These are phyloP conservation scores for Sericinus montela DNA, from an alignment of 2,888 invertebrate genomes.

Conservation along the genomic window DNA sequence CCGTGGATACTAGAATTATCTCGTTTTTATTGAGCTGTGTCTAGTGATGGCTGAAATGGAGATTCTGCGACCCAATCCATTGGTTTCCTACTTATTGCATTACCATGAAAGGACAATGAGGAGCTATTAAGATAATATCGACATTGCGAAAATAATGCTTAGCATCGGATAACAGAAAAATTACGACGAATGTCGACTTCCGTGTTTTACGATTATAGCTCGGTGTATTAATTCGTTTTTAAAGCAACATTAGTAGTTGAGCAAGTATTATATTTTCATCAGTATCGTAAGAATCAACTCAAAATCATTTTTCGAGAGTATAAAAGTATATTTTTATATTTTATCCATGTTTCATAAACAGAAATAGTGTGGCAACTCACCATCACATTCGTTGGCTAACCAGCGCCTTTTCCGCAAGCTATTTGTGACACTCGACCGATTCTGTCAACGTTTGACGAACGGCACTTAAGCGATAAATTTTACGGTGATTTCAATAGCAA, in stretches of 20 bases:
- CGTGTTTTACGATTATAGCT: too few species aligned
- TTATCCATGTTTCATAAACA: too few species aligned
- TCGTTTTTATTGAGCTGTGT: conserved; percentile 1
- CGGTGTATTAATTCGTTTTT: too few species aligned
- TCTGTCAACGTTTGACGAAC: conserved; percentile 2
- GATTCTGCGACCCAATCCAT: background rate
- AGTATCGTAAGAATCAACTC: too few species aligned
- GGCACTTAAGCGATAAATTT: conserved; percentile 11
- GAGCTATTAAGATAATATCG: too few species aligned
- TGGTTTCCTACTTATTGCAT: background rate
- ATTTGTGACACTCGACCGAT: conserved; percentile 28
- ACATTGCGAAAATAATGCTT: too few species aligned
- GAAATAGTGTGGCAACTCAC: conserved; percentile 50
- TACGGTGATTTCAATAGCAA: background rate
- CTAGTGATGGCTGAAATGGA: background rate
- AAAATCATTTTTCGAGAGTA: too few species aligned
- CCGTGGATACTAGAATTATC: background rate
- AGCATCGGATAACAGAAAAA: too few species aligned
- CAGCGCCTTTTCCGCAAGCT: conserved; percentile 41
- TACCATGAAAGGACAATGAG: background rate
- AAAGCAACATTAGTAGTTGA: too few species aligned
- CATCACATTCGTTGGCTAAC: conserved; percentile 27
- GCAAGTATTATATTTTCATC: too few species aligned
- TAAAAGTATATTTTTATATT: too few species aligned
- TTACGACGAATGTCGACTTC: too few species aligned